These are phyloP conservation scores for Scophthalmus maximus DNA, from an alignment of 2,113 vertebrate species.

Conservation along the genomic window DNA sequence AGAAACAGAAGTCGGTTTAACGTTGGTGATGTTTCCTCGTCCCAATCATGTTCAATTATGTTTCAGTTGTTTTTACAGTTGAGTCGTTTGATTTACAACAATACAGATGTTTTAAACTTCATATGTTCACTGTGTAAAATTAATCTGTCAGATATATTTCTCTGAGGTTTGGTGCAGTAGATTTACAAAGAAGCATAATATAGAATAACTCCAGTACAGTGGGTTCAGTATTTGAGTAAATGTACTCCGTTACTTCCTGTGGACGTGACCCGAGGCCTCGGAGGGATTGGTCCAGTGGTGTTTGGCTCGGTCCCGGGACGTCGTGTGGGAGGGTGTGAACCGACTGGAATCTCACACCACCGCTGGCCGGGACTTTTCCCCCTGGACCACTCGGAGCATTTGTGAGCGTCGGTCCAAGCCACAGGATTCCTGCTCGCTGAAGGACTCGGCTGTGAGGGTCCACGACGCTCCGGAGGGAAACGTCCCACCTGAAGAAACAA, in stretches of 20 bases:
- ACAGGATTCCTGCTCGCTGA: constrained; percentile 31
- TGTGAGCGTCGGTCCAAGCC: constrained; percentile 40
- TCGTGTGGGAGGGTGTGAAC: constrained; percentile 60
- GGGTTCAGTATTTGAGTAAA: not conserved
- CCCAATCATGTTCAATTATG: too few species aligned
- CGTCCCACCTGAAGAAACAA: not conserved
- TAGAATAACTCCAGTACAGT: not conserved
- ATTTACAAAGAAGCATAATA: too few species aligned
- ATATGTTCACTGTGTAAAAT: too few species aligned
- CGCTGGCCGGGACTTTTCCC: constrained; percentile 23
- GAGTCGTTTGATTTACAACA: too few species aligned
- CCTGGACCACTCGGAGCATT: constrained; percentile 32
- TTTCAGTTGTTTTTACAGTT: too few species aligned
- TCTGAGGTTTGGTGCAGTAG: too few species aligned
- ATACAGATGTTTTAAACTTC: too few species aligned
- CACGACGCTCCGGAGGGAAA: too few species aligned
- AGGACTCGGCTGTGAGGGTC: constrained; percentile 7
- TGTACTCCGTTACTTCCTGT: not conserved
- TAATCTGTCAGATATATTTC: too few species aligned
- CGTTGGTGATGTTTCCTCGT: too few species aligned
- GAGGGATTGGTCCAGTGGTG: too few species aligned
- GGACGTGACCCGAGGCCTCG: not conserved
- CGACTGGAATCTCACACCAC: constrained; percentile 63
- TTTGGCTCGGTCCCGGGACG: constrained; percentile 13
- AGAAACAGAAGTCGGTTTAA: too few species aligned